Evolutionary conservation across 1,140 invertebrate species (phyloP).

Genomic region (Sitophilus oryzae): DNA sequence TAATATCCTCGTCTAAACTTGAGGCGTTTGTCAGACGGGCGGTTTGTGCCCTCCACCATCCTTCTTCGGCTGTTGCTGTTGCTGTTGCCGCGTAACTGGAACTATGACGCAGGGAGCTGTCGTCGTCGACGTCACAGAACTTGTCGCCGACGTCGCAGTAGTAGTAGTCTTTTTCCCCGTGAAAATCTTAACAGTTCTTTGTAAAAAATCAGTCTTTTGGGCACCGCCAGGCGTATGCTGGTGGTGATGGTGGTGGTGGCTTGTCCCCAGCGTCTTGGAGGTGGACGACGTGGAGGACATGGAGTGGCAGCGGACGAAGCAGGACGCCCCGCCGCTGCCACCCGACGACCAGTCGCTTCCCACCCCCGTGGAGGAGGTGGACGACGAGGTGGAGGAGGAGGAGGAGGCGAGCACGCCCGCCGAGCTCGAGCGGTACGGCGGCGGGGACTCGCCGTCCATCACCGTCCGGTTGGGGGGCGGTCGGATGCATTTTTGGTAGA

Average conservation of each 20-base stretch:
- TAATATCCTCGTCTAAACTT: slow-evolving; percentile 24
- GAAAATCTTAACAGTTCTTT: slow-evolving; percentile 45
- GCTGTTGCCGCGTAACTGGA: slow-evolving; percentile 25
- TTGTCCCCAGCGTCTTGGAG: slow-evolving; percentile 7
- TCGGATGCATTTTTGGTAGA: slow-evolving; percentile 62
- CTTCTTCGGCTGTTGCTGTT: slow-evolving; percentile 14
- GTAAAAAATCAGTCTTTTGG: slow-evolving; percentile 46
- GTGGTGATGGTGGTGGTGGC: slow-evolving; percentile 22
- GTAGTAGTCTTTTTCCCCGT: slow-evolving; percentile 42
- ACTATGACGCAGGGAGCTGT: slow-evolving; percentile 40
- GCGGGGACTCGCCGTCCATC: slow-evolving; percentile 60
- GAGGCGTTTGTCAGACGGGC: slow-evolving; percentile 25
- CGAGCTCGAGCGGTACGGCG: slow-evolving; percentile 58
- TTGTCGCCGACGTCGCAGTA: slow-evolving; percentile 18
- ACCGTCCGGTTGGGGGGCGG: slow-evolving; percentile 67
- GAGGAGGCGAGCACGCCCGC: slow-evolving; percentile 43
- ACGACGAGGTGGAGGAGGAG: slow-evolving; percentile 25
- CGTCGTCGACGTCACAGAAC: slow-evolving; percentile 31
- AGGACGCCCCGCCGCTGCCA: slow-evolving; percentile 27
- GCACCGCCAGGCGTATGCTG: slow-evolving; percentile 6
- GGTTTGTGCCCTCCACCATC: slow-evolving; percentile 18
- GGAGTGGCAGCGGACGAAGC: slow-evolving; percentile 43
- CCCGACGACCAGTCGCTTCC: slow-evolving; percentile 29
- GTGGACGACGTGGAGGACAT: slow-evolving; percentile 40
- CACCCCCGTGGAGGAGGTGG: no score